Base-by-base conservation (phyloP, 2,113 vertebrate genomes). In the Plecotus auritus region DNA sequence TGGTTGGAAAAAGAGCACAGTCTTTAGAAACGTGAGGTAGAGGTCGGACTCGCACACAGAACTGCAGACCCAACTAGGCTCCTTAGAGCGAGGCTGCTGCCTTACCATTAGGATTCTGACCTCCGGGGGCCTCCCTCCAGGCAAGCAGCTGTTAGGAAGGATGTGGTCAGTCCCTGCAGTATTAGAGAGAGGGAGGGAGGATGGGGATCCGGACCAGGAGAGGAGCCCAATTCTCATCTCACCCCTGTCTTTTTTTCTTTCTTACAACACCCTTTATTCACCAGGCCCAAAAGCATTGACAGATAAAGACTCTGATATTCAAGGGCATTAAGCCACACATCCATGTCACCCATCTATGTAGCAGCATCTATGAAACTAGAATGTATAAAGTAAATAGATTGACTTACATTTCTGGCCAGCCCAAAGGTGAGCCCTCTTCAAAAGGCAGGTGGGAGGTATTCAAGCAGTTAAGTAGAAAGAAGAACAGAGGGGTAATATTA, bases 171-270 rank as follows among this genome's bases (percentile, higher is more conserved):
- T 20, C 54, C 42, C 30, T 69, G 7, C 17, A 54, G 4, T 23
- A 17, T 3, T 32, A 4, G 11, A 0, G 12, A 2, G 30, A 61
- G 61, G 2, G 37, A 67, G 47, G 10, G 4, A 5, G 26, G 6
- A 37, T 47, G 32, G 42, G 22, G 8, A 16, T n/a, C 3, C 0
- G 0, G 20, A 1, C 40, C 54, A 49, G 72, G 72, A 76, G 56
- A 56, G 16, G 4, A 83, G 54, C 51, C 40, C 23, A 7, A 0
- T 81, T 95, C 73, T 67, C 69, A 66, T 47, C 59, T 64, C 54
- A 5, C 5, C 10, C 17, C 20, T 59, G 5, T 49, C 3, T 22
- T 56, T 22, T 54, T 54, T 56, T 56, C 20, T 56, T 22, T 56
- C 20, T 56, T 56, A 56, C 54, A 56, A 56, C 6, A 6, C 54